Conservation (phyloP, 2,888 invertebrate genomes). For the Nebria brevicollis region DNA sequence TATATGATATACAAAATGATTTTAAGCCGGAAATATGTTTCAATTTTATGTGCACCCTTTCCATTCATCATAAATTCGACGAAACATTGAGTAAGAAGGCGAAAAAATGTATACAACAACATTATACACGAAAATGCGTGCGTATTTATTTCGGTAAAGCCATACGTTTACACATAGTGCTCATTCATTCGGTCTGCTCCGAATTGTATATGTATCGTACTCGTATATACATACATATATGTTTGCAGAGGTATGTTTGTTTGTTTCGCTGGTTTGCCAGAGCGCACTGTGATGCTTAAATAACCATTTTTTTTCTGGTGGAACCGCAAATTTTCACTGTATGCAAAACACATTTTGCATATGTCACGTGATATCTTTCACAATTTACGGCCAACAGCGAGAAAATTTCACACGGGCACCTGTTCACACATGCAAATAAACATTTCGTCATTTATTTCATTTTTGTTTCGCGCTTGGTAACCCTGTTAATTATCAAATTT, state of each 20-base stretch:
- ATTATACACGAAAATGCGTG: constrained; percentile 1
- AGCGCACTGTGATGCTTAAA: constrained; percentile 24
- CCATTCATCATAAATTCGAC: not conserved
- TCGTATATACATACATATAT: not conserved
- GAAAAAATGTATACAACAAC: not conserved
- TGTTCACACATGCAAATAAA: not conserved
- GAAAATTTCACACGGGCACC: constrained; percentile 8
- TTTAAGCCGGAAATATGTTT: not conserved
- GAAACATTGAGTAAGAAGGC: not conserved
- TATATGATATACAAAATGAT: too few relatives aligned
- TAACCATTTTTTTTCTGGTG: constrained; percentile 28
- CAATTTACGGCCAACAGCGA: constrained; percentile 31
- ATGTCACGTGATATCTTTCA: constrained; percentile 33
- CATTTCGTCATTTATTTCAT: not conserved
- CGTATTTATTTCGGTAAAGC: not conserved
- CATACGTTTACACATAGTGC: not conserved
- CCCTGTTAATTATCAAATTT: not conserved
- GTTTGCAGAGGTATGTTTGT: not conserved
- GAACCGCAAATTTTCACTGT: constrained; percentile 31
- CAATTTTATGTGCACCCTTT: not conserved
- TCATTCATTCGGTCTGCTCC: not conserved
- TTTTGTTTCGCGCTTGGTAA: not conserved
- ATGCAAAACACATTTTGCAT: constrained; percentile 33
- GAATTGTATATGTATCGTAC: not conserved
- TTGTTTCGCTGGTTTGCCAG: not conserved